These are phyloP conservation scores for Lepidostoma basale DNA, from an alignment of 1,140 invertebrate genomes.

Conservation along the genomic window DNA sequence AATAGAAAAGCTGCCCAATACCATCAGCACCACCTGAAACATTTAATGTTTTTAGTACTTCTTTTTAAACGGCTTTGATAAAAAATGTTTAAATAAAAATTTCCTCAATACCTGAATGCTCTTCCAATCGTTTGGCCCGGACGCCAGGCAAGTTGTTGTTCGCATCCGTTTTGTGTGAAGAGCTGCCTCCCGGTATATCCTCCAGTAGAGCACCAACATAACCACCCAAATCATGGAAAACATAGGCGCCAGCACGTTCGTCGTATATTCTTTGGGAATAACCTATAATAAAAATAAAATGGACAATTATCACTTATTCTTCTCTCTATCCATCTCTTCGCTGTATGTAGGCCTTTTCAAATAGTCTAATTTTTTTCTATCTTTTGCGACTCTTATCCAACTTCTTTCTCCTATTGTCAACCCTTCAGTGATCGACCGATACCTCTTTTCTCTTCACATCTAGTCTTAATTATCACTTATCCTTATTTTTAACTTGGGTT, in stretches of 20 bases:
- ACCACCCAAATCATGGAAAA: slow-evolving; percentile 72
- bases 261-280: slow-evolving; percentile 66
- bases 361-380: too few relatives aligned
- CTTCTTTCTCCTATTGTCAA: too few relatives aligned
- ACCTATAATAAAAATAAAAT: too few relatives aligned
- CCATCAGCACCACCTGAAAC: slow-evolving; percentile 72
- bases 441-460: too few relatives aligned
- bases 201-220: slow-evolving; percentile 75
- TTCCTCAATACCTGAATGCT: slow-evolving; percentile 64
- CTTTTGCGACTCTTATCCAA: too few relatives aligned
- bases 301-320: too few relatives aligned
- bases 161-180: slow-evolving; percentile 70
- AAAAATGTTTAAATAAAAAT: not conserved
- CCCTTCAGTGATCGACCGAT: too few relatives aligned
- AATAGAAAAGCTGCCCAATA: slow-evolving; percentile 75
- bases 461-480: too few relatives aligned
- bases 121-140: slow-evolving; percentile 69
- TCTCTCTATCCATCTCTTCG: too few relatives aligned
- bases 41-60: not conserved
- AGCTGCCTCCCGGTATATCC: slow-evolving; percentile 74
- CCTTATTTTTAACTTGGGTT: too few relatives aligned
- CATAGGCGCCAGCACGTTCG: slow-evolving; percentile 69
- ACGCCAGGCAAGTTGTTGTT: slow-evolving; percentile 59
- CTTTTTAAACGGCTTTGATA: not conserved
- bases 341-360: too few relatives aligned